phyloP scores from a whole-genome alignment of 64 coral and sea anemone species.

The Stichodactyla mertensii region DNA sequence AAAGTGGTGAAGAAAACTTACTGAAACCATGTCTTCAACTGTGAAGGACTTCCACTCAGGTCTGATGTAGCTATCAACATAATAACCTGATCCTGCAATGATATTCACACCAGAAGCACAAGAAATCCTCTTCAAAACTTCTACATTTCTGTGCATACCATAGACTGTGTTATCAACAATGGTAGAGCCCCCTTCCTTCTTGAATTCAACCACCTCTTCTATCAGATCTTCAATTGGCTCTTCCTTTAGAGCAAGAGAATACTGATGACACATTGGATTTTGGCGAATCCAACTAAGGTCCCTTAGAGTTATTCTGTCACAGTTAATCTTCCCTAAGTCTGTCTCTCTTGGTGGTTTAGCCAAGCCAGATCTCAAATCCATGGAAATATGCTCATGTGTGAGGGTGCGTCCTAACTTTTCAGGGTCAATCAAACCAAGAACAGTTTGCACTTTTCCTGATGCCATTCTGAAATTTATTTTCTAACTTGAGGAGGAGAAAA shows the following conservation, averaged over 20 bases:
- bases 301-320: constrained; percentile 46
- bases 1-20: neutral
- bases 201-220: constrained; percentile 66
- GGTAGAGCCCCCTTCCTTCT: constrained; percentile 81
- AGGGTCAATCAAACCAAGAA: constrained; percentile 59
- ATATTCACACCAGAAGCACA: constrained; percentile 71
- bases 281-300: constrained; percentile 70
- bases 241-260: constrained; percentile 49
- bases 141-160: constrained; percentile 72
- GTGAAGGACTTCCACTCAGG: constrained; percentile 56
- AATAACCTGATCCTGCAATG: constrained; percentile 78
- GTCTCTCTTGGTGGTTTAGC: constrained; percentile 39
- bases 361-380: constrained; percentile 68
- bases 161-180: constrained; percentile 78
- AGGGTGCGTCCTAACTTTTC: constrained; percentile 57
- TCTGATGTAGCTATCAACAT: constrained; percentile 52
- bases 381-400: constrained; percentile 82
- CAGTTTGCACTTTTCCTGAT: constrained; percentile 80
- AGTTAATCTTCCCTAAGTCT: constrained; percentile 47
- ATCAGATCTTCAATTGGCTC: constrained; percentile 79
- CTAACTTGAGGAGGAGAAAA: neutral
- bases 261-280: constrained; percentile 71
- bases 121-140: constrained; percentile 42
- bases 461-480: constrained; percentile 1
- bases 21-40: constrained; percentile 66